These are phyloP conservation scores for Sternotherus odoratus DNA, from an alignment of 2,797 vertebrate species.

Conservation along the genomic window DNA sequence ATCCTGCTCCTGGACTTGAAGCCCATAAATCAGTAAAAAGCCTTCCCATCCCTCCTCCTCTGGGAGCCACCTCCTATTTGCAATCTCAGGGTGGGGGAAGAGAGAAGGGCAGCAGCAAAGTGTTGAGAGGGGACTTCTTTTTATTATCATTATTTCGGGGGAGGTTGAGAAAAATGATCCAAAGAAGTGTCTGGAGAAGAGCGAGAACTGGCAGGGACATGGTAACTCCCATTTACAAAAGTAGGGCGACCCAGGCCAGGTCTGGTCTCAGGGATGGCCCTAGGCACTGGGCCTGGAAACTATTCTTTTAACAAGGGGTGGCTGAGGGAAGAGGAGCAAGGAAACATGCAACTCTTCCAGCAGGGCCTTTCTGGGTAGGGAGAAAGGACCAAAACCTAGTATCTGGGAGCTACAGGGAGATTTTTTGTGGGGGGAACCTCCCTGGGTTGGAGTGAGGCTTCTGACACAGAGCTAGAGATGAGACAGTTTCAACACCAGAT, in stretches of 20 bases:
- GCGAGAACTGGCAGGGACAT: neutral
- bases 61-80: neutral
- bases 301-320: slow-evolving; percentile 48
- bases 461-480: slow-evolving; percentile 12
- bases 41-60: slow-evolving; percentile 23
- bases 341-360: slow-evolving; percentile 18
- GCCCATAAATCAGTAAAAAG: neutral
- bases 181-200: neutral
- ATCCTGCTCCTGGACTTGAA: slow-evolving; percentile 8
- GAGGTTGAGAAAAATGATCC: slow-evolving; percentile 32
- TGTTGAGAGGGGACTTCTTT: neutral
- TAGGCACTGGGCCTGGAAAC: neutral
- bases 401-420: slow-evolving; percentile 48
- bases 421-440: neutral
- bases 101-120: neutral
- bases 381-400: slow-evolving; percentile 47
- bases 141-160: neutral
- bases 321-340: slow-evolving; percentile 24
- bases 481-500: slow-evolving; percentile 39
- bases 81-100: neutral
- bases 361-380: neutral
- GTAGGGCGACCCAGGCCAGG: neutral
- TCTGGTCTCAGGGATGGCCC: neutral
- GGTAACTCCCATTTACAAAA: neutral
- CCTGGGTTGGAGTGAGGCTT: neutral